Base-by-base conservation (phyloP, 2,113 vertebrate species). In the Peucedramus taeniatus region DNA sequence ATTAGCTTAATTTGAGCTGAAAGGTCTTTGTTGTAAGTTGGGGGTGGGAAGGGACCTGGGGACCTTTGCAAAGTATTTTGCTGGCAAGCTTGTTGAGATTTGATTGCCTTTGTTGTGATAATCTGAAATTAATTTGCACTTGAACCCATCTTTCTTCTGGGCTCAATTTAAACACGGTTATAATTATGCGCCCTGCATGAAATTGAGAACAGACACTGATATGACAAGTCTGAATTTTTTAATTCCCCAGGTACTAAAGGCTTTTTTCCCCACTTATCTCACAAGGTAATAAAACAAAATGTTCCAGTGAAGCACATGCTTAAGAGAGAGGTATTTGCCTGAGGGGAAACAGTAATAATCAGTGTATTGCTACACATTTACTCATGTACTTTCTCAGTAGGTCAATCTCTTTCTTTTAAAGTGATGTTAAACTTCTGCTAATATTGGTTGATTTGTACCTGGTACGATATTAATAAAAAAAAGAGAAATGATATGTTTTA, bases 71-170 rank as follows among this genome's bases (percentile, higher is more conserved):
- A 98, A 98, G 98, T 98, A 98, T 98, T 99, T 99, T 98, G 98
- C 98, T 98, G 98, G 98, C 97, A 95, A 98, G 98, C 98, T 98
- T 96, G 97, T 98, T 97, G 97, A 99, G 98, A 98, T 98, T 98
- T 98, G 98, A 98, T 98, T 98, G 98, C 98, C 98, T 99, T 99
- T 99, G 99, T 99, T 99, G 99, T 99, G 98, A 98, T 99, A 99
- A 99, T 99, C 99, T 99, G 98, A 99, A 99, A 99, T 99, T 99
- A 99, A 99, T 99, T 99, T 99, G 98, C 99, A 99, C 99, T 99
- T 99, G 98, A 99, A 99, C 99, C 98, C 98, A 98, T 99, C 99
- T 99, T 99, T 99, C 98, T 99, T 99, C 99, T 98, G 98, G 98
- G 98, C 98, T 98, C 98, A 99, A 98, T 99, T 99, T 98, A 99